Base-by-base conservation (phyloP, 1,140 invertebrate species). In the Cephus cinctus region DNA sequence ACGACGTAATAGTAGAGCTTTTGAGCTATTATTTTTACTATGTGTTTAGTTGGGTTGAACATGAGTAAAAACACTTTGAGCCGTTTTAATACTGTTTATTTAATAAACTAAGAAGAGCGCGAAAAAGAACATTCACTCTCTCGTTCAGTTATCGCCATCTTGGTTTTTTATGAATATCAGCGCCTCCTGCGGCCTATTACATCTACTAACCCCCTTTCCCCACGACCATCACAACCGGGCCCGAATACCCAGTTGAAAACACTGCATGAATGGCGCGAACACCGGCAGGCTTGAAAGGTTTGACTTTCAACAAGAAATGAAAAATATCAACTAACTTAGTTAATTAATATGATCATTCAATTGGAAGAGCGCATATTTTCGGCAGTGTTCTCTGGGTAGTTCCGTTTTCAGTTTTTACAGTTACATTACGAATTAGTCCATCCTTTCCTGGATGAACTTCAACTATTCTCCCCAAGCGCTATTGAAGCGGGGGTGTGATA, bases 221-320 rank as follows among this genome's bases (percentile, higher is more conserved):
- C n/a, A n/a, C n/a, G n/a, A n/a, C n/a, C n/a, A n/a, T n/a, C n/a
- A n/a, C n/a, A n/a, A n/a, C n/a, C n/a, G n/a, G n/a, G n/a, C n/a
- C n/a, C n/a, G n/a, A n/a, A n/a, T n/a, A n/a, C n/a, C n/a, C n/a
- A 38, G 18, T 38, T 6, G 21, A 38, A 3, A 38, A 19, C 18
- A 38, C 11, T 5, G n/a, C 5, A 20, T n/a, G 4, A 16, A 38
- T 5, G 15, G 35, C 35, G 35, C 15, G 35, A 19, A 38, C 35
- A 38, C 35, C 35, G 35, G 35, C 35, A 20, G 35, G 35, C 35
- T 38, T 38, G 35, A 38, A 38, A 38, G 35, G n/a, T n/a, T 38
- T 14, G 11, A 16, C 11, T 38, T 38, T 38, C 35, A 38, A 38
- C 6, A 38, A 35, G 3, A 16, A 38, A 6, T n/a, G n/a, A 38